A percentile compares a stretch with the other conserved stretches of the same genome.
phyloP scores from a whole-genome alignment of 2,888 invertebrate genomes.

The Agriopis marginaria region DNA sequence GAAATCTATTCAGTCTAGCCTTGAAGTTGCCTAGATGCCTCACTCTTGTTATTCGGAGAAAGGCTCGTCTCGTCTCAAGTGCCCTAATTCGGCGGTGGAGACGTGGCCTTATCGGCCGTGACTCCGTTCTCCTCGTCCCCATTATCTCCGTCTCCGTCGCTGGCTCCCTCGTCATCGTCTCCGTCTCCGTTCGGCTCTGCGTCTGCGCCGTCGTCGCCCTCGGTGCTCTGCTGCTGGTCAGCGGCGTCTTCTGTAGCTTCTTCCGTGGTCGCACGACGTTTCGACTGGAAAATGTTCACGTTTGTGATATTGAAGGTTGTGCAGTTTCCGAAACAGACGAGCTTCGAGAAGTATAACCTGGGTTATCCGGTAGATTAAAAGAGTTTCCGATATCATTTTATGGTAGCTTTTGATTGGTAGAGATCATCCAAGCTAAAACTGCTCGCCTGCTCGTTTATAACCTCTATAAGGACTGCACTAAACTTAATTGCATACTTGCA shows the following conservation, averaged over 20 bases:
- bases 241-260: constrained; percentile 61
- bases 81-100: constrained; percentile 75
- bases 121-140: constrained; percentile 52
- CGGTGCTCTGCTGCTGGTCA: constrained; percentile 56
- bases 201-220: constrained; percentile 57
- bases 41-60: not conserved
- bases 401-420: too few species aligned
- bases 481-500: too few species aligned
- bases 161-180: constrained; percentile 53
- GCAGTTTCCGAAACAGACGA: too few species aligned
- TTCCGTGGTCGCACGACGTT: constrained; percentile 72
- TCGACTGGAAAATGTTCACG: constrained; percentile 55
- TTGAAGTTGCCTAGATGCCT: too few species aligned
- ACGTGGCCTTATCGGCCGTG: constrained; percentile 82
- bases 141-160: constrained; percentile 45
- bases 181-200: constrained; percentile 60
- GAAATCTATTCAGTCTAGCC: too few species aligned
- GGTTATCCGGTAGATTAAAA: too few species aligned
- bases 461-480: too few species aligned
- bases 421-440: too few species aligned
- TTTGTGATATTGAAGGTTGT: not conserved
- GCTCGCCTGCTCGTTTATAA: too few species aligned
- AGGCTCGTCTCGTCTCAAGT: not conserved
- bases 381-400: too few species aligned
- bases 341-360: too few species aligned